Conservation (phyloP, 2,888 invertebrate genomes). For the Dolomedes plantarius region DNA sequence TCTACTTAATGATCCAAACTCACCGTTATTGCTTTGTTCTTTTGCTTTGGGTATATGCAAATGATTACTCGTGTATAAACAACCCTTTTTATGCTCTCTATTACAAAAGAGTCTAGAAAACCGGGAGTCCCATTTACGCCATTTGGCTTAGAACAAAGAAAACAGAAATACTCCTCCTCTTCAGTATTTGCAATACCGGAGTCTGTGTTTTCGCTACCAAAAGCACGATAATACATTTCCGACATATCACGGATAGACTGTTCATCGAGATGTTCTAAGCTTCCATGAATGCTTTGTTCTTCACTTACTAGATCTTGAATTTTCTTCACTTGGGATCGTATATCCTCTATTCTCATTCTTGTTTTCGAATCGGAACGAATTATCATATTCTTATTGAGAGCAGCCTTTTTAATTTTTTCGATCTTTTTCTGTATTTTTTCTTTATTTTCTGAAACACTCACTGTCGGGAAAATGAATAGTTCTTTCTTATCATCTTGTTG, state of each 20-base stretch:
- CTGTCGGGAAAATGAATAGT: constrained; percentile 42
- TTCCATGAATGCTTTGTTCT: constrained; percentile 22
- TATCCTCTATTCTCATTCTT: constrained; percentile 48
- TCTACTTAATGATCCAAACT: neutral
- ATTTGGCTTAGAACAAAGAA: constrained; percentile 11
- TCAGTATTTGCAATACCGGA: neutral
- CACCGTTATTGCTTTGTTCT: neutral
- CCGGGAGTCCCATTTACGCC: neutral
- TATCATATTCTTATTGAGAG: constrained; percentile 45
- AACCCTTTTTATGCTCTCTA: neutral
- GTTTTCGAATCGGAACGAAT: constrained; percentile 39
- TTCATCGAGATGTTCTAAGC: constrained; percentile 14
- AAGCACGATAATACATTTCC: constrained; percentile 20
- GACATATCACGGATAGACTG: constrained; percentile 7
- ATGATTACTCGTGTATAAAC: constrained; percentile 4
- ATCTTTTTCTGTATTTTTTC: constrained; percentile 62
- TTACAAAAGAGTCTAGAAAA: neutral
- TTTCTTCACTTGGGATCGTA: constrained; percentile 50
- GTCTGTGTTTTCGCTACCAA: constrained; percentile 9
- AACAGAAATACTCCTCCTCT: neutral
- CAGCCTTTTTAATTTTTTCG: constrained; percentile 59
- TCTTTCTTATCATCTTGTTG: constrained; percentile 17
- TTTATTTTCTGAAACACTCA: constrained; percentile 63
- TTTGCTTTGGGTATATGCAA: neutral
- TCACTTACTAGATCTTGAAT: constrained; percentile 54